These are phyloP conservation scores for Notodonta ziczac DNA, from an alignment of 2,888 invertebrate species.

Conservation along the genomic window DNA sequence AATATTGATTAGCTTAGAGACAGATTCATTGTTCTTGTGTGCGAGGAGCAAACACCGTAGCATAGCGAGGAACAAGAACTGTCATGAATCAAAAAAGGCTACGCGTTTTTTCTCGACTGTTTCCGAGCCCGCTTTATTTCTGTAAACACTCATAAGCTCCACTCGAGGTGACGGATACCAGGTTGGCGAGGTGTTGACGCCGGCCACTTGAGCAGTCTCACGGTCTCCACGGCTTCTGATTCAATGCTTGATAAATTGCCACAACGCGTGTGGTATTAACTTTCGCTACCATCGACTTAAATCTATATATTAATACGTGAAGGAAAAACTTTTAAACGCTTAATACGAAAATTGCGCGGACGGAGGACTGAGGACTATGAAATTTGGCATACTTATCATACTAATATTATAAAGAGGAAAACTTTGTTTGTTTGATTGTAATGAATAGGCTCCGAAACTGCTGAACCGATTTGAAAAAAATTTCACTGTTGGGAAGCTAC, in stretches of 20 bases:
- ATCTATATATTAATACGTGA: no score
- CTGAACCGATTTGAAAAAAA: no score
- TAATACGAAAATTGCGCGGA: no score
- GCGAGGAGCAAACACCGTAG: not conserved
- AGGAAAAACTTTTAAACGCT: no score
- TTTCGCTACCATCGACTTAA: not conserved
- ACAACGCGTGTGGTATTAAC: constrained; percentile 27
- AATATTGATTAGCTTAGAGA: no score
- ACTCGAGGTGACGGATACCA: constrained; percentile 19
- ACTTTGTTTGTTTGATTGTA: no score
- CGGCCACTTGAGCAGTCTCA: constrained; percentile 23
- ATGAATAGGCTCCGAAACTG: no score
- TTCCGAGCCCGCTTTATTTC: constrained; percentile 10
- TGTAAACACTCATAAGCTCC: constrained; percentile 13
- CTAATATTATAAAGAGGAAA: no score
- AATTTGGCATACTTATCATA: no score
- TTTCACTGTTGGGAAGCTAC: no score
- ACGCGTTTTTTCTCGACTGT: not conserved
- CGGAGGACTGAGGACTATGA: no score
- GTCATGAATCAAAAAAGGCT: not conserved
- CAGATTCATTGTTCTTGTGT: not conserved
- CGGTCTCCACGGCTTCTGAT: constrained; percentile 14
- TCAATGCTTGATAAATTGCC: constrained; percentile 27
- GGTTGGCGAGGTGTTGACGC: constrained; percentile 24
- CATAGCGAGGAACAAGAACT: not conserved